These are phyloP conservation scores for Silurus asotus DNA, from an alignment of 2,113 vertebrate genomes.

Conservation along the genomic window DNA sequence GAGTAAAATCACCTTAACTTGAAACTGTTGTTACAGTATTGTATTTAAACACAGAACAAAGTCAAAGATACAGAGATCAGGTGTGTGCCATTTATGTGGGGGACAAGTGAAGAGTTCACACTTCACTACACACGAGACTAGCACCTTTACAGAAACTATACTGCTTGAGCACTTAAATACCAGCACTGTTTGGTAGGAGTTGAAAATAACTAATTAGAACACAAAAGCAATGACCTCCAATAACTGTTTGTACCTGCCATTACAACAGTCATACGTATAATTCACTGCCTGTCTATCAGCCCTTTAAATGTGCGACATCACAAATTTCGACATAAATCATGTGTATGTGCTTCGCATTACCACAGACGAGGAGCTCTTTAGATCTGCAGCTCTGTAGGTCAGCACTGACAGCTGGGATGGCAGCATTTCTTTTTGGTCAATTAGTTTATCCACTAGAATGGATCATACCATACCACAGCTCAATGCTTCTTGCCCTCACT, in stretches of 20 bases:
- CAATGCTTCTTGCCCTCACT: neutral
- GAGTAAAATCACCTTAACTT: neutral
- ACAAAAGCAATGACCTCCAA: neutral
- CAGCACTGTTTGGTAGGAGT: neutral
- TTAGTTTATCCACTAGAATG: neutral
- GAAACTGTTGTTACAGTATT: slow-evolving; percentile 28
- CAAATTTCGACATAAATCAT: neutral
- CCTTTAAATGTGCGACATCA: neutral
- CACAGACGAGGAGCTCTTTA: neutral
- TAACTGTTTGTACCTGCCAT: neutral
- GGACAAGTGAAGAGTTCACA: neutral
- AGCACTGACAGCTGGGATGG: neutral
- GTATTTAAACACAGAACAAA: slow-evolving; percentile 31
- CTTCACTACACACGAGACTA: slow-evolving; percentile 25
- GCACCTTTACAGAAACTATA: slow-evolving; percentile 42
- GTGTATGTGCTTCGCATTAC: neutral
- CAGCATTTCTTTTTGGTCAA: slow-evolving; percentile 16
- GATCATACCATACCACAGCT: slow-evolving; percentile 7
- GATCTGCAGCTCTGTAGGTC: neutral
- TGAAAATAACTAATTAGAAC: neutral
- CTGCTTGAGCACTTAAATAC: slow-evolving; percentile 1
- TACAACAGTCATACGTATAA: slow-evolving; percentile 6
- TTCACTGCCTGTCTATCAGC: neutral
- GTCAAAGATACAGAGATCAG: slow-evolving; percentile 32
- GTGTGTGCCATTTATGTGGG: neutral